A percentile compares a stretch with the other conserved stretches of the same genome.
Conservation (phyloP, 37 sponge, comb jelly and placozoan species). For the Agelas oroides region DNA sequence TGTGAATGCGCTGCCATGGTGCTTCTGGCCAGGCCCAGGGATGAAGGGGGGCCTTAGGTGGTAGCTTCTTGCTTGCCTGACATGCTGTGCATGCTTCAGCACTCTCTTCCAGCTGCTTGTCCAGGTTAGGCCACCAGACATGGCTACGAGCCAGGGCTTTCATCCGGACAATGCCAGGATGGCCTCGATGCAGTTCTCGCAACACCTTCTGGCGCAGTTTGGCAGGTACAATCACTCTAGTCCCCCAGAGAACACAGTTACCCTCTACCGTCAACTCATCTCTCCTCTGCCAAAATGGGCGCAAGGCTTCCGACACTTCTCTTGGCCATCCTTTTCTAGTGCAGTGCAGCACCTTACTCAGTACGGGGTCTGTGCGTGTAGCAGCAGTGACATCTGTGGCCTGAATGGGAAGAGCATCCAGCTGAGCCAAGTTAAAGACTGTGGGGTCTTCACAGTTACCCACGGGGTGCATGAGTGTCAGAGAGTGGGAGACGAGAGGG, state of each 20-base stretch:
- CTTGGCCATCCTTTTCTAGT: slow-evolving; percentile 52
- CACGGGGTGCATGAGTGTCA: not conserved
- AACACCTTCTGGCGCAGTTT: not conserved
- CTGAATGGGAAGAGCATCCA: slow-evolving; percentile 4
- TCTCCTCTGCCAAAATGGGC: not conserved
- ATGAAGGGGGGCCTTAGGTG: slow-evolving; percentile 44
- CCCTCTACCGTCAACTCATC: slow-evolving; percentile 41
- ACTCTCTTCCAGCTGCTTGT: slow-evolving; percentile 22
- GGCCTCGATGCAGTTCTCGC: slow-evolving; percentile 37
- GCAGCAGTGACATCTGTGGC: not conserved
- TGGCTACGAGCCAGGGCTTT: slow-evolving; percentile 35
- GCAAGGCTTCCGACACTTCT: slow-evolving; percentile 8
- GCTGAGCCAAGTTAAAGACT: not conserved
- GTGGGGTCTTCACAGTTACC: not conserved
- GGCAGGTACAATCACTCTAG: slow-evolving; percentile 48
- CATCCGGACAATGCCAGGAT: slow-evolving; percentile 37
- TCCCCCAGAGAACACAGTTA: slow-evolving; percentile 43
- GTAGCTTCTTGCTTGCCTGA: not conserved
- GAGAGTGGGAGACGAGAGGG: slow-evolving; percentile 31
- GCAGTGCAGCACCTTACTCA: slow-evolving; percentile 48
- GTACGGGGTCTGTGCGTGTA: slow-evolving; percentile 49
- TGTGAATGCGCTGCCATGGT: slow-evolving; percentile 54
- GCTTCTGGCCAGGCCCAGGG: slow-evolving; percentile 47
- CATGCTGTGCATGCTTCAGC: slow-evolving; percentile 17
- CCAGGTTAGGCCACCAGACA: slow-evolving; percentile 59